phyloP scores from a whole-genome alignment of 1,140 invertebrate species.

The Copidosoma floridanum region DNA sequence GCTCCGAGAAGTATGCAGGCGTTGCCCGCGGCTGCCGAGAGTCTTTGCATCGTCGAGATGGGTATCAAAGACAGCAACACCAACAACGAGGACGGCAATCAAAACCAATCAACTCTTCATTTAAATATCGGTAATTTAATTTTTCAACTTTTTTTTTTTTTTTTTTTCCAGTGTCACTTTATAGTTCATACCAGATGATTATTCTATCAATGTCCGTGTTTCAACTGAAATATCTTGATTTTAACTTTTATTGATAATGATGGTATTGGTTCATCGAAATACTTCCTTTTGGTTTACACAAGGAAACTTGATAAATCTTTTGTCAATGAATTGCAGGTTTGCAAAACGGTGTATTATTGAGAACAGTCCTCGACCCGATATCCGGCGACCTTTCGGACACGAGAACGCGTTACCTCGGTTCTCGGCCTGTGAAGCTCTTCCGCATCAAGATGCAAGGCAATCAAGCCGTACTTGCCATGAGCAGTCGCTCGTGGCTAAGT shows the following conservation, averaged over 20 bases:
- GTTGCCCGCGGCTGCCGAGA: slow-evolving; percentile 94
- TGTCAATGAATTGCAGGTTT: slow-evolving; percentile 62
- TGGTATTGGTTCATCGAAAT: neutral
- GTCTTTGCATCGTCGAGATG: slow-evolving; percentile 93
- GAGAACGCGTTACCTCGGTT: slow-evolving; percentile 92
- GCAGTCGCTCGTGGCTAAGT: slow-evolving; percentile 95
- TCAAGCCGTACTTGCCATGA: slow-evolving; percentile 96
- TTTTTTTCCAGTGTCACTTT: neutral
- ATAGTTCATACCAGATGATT: slow-evolving; percentile 1
- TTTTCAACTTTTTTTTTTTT: too few species aligned
- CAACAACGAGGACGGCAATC: slow-evolving; percentile 56
- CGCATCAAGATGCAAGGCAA: slow-evolving; percentile 92
- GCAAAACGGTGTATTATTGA: slow-evolving; percentile 92
- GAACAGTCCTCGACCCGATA: slow-evolving; percentile 94
- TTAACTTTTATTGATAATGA: slow-evolving; percentile 18
- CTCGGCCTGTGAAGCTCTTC: slow-evolving; percentile 93
- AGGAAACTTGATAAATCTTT: too few species aligned
- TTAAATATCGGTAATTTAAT: slow-evolving; percentile 83
- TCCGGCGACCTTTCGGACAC: slow-evolving; percentile 97
- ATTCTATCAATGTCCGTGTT: slow-evolving; percentile 22
- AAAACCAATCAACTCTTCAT: slow-evolving; percentile 76
- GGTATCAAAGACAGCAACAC: slow-evolving; percentile 65
- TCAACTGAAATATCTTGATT: slow-evolving; percentile 26
- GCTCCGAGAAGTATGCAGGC: slow-evolving; percentile 94
- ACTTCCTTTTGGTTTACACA: too few species aligned